Evolutionary conservation across 2,797 vertebrate species (phyloP), one percentile per base, ranked within the genome.

Genomic region (Euthynnus affinis): DNA sequence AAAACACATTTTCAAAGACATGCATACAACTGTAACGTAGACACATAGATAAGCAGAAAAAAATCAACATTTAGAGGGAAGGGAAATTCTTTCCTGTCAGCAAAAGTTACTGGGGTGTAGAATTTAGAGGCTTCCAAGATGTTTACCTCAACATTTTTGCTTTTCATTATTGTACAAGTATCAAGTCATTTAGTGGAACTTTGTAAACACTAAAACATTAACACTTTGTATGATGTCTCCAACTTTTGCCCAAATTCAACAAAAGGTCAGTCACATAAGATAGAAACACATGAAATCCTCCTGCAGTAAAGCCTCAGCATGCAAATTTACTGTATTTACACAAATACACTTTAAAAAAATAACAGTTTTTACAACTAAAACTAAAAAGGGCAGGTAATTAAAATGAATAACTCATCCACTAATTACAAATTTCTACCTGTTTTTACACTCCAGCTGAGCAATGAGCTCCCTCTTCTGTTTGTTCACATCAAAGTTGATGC

Each of bases 381-480:
- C 10, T 25, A 32, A 48, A 57, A 8, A 49, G 61, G 12, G 9
- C 1, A 27, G 59, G 25, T 2, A 18, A 62, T 51, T 32, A 0
- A 49, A 65, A 71, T 9, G 1, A 48, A 14, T 3, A 44, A 66
- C 15, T 22, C 4, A 12, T 52, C 22, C 37, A 13, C 13, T 40
- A 15, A 17, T 59, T 14, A 62, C 20, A 23, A 6, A 86, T 68
- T 48, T 51, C 17, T 85, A 92, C 97, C 97, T 96, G 95, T 98
- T 98, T 85, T 97, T 98, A 87, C 93, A 95, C 79, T 98, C 97
- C 92, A 98, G 94, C 91, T 97, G 97, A 8, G 96, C 96, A 9
- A 98, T 98, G 80, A 98, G 96, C 89, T 97, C 96, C 71, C 97
- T 91, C 83, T 98, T 97, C 51, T 98, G 97, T 74, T 96, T 97